phyloP scores from a whole-genome alignment of 2,888 invertebrate species.

The Netelia inedita region DNA sequence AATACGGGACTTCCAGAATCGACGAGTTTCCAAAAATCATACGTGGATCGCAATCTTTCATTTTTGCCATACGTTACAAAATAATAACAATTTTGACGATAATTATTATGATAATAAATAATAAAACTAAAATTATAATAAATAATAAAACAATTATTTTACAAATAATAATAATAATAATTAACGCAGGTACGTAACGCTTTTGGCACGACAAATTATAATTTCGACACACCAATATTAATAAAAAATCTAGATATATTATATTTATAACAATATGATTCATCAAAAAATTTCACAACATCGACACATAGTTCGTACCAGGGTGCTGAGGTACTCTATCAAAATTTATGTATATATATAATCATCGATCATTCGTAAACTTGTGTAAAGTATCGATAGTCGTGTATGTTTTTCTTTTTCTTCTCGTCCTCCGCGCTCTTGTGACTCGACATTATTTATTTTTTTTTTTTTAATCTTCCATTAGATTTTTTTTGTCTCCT shows the following conservation, averaged over 20 bases:
- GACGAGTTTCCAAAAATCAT: conserved; percentile 36
- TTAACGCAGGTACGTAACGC: conserved; percentile 1
- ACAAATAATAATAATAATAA: conserved; percentile 1
- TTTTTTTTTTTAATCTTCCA: neutral
- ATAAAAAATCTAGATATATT: conserved; percentile 45
- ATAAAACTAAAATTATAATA: conserved; percentile 5
- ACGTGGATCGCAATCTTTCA: conserved; percentile 4
- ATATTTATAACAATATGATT: conserved; percentile 40
- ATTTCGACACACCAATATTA: conserved; percentile 52
- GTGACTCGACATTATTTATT: neutral
- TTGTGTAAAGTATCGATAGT: conserved; percentile 49
- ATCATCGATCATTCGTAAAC: conserved; percentile 53
- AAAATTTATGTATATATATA: conserved; percentile 40
- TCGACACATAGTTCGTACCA: conserved; percentile 66
- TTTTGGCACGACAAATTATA: conserved; percentile 15
- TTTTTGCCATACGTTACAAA: conserved; percentile 2
- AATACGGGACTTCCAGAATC: conserved; percentile 28
- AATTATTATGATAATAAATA: no score
- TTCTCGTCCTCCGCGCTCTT: conserved; percentile 1
- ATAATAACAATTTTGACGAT: conserved; percentile 20
- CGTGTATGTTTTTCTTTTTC: conserved; percentile 39
- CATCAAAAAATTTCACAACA: conserved; percentile 68
- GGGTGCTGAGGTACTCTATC: conserved; percentile 61
- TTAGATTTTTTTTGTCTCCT: neutral
- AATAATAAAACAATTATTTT: conserved; percentile 29